Percentiles rank a stretch among this genome's conserved stretches.
phyloP scores from a whole-genome alignment of 2,113 vertebrate genomes.

The Pachyramphus minor region DNA sequence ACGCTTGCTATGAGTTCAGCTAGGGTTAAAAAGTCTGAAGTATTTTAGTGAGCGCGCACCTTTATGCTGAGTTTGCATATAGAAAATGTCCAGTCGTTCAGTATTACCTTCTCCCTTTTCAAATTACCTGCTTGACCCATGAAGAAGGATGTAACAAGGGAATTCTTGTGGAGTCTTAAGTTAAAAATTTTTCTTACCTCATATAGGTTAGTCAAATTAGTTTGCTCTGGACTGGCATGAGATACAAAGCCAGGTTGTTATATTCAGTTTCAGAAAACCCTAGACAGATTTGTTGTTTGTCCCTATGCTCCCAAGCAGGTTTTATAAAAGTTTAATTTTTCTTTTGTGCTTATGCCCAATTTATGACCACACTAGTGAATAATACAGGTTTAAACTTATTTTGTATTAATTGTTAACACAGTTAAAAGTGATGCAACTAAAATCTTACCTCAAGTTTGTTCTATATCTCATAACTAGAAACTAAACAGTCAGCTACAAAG shows the following conservation, averaged over 20 bases:
- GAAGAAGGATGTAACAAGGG: neutral
- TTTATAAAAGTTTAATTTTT: neutral
- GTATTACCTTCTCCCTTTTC: neutral
- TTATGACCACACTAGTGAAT: neutral
- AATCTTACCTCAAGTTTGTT: neutral
- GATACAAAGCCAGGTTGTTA: neutral
- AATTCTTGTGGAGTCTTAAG: neutral
- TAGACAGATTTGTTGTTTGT: neutral
- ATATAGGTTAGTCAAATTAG: neutral
- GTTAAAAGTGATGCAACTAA: neutral
- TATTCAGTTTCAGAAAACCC: neutral
- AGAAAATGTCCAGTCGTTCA: neutral
- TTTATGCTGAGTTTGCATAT: neutral
- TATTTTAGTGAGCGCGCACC: neutral
- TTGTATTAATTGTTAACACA: neutral
- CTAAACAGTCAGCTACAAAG: neutral
- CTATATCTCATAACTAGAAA: neutral
- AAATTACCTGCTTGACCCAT: neutral
- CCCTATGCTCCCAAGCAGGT: neutral
- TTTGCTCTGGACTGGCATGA: neutral
- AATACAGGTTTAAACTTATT: neutral
- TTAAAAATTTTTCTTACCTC: neutral
- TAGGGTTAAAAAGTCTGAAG: neutral
- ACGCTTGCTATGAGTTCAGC: neutral
- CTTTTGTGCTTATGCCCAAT: neutral